Evolutionary conservation across 2,113 vertebrate species (phyloP), one percentile per base, ranked within the genome.

Genomic region (Oreotrochilus melanogaster): DNA sequence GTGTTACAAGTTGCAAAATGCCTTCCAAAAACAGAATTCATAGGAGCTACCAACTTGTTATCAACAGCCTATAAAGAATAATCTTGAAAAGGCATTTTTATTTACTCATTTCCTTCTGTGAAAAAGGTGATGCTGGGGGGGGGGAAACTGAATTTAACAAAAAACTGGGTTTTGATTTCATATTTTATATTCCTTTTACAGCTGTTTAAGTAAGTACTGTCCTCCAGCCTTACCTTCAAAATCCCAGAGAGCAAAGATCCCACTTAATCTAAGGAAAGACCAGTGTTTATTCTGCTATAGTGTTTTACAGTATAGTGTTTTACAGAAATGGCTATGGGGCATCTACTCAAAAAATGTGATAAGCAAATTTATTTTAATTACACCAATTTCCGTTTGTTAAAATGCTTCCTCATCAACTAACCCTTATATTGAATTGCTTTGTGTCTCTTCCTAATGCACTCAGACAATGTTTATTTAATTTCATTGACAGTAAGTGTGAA

Each of bases 381-480:
- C 86, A 61, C 48, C 73, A 88, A 73, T 96, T 97, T 92, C 70
- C 78, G 85, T 66, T 95, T 79, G 76, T 96, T 93, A 87, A 93
- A 94, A 93, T 78, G 18, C 43, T 54, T 85, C 60, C 50, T 72
- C 73, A 75, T 64, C 95, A 95, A 71, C 78, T 89, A 93, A 67
- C 48, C 84, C 73, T 74, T 33, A 11, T 88, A 88, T 93, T 82
- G 89, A 96, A 97, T 95, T 86, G 80, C 92, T 96, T 88, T 89
- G 54, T 88, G 47, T 94, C 67, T 92, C 82, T 93, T 93, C 85
- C 86, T 96, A 95, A 96, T 88, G 89, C 57, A 35, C 57, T 87
- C 56, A 80, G 85, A 86, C 66, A 82, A 91, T 45, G 73, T 91
- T 96, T 91, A 92, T 94, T 97, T 93, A 95, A 94, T 95, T 92